Percentiles rank a stretch among this genome's conserved stretches.
These are phyloP conservation scores for Spodoptera frugiperda DNA, from an alignment of 1,140 invertebrate genomes.

Conservation along the genomic window DNA sequence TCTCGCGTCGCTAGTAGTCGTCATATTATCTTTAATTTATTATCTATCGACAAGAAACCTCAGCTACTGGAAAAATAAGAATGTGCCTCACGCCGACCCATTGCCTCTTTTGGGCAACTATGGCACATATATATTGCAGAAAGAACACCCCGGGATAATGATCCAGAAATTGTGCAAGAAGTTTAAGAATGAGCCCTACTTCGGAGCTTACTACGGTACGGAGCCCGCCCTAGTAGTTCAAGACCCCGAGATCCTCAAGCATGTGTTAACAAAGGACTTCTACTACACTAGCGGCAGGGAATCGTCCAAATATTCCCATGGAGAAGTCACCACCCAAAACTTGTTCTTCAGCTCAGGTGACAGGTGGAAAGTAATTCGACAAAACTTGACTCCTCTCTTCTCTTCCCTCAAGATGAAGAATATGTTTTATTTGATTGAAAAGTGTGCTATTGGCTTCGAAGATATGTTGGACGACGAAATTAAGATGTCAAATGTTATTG, in stretches of 20 bases:
- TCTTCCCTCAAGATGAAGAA: slow-evolving; percentile 86
- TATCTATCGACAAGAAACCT: slow-evolving; percentile 45
- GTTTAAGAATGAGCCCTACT: slow-evolving; percentile 34
- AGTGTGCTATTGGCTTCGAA: slow-evolving; percentile 72
- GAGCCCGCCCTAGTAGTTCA: slow-evolving; percentile 38
- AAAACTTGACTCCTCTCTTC: slow-evolving; percentile 87
- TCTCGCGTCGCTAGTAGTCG: neutral
- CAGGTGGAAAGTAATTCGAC: slow-evolving; percentile 86
- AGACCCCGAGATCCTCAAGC: slow-evolving; percentile 45
- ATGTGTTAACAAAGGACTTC: slow-evolving; percentile 51
- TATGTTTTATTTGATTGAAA: slow-evolving; percentile 82
- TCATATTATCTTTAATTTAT: slow-evolving; percentile 21
- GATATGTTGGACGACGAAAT: slow-evolving; percentile 57
- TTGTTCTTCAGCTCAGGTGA: slow-evolving; percentile 65
- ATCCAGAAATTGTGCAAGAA: slow-evolving; percentile 33
- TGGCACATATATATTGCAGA: slow-evolving; percentile 56
- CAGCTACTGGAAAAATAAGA: slow-evolving; percentile 69
- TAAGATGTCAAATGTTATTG: slow-evolving; percentile 53
- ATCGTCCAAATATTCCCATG: neutral
- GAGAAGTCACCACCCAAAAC: slow-evolving; percentile 41
- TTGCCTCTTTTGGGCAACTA: slow-evolving; percentile 69
- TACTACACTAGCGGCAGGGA: slow-evolving; percentile 49
- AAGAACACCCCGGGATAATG: slow-evolving; percentile 14
- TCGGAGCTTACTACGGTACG: slow-evolving; percentile 48
- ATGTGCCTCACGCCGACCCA: slow-evolving; percentile 65